These are phyloP conservation scores for Elaphurus davidianus DNA, from an alignment of 2,113 vertebrate species.

Conservation along the genomic window DNA sequence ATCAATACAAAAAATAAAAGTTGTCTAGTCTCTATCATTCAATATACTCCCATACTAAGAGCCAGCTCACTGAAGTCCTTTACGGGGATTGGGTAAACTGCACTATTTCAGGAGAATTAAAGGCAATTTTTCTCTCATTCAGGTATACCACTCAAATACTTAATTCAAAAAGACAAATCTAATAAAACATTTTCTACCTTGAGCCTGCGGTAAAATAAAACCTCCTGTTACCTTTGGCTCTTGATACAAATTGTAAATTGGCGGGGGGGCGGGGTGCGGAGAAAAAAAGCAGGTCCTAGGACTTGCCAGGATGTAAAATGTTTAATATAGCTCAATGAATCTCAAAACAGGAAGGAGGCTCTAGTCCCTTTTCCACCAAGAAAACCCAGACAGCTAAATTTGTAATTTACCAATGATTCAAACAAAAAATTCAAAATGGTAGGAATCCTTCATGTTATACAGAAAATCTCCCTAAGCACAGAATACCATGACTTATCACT, in stretches of 20 bases:
- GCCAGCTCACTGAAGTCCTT: neutral
- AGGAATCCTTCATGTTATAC: neutral
- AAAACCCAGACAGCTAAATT: neutral
- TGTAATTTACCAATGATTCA: neutral
- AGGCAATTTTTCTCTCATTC: neutral
- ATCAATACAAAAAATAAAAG: neutral
- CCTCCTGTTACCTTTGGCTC: neutral
- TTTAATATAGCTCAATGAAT: neutral
- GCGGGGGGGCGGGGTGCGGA: fast-evolving
- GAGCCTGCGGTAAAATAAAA: neutral
- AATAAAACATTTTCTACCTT: neutral
- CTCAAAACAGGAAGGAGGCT: neutral
- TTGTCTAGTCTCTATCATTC: neutral
- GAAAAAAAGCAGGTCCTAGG: neutral
- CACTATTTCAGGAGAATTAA: fast-evolving
- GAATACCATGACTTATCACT: neutral
- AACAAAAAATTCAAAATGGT: neutral
- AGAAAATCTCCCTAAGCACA: neutral
- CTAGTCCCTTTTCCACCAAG: neutral
- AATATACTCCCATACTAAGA: neutral
- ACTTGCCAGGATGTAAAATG: neutral
- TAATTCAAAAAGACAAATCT: neutral
- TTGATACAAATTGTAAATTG: neutral
- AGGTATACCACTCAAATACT: neutral
- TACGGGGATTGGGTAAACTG: neutral